Conservation (phyloP, 2,797 vertebrate species). For the Enteromius paludinosus region DNA sequence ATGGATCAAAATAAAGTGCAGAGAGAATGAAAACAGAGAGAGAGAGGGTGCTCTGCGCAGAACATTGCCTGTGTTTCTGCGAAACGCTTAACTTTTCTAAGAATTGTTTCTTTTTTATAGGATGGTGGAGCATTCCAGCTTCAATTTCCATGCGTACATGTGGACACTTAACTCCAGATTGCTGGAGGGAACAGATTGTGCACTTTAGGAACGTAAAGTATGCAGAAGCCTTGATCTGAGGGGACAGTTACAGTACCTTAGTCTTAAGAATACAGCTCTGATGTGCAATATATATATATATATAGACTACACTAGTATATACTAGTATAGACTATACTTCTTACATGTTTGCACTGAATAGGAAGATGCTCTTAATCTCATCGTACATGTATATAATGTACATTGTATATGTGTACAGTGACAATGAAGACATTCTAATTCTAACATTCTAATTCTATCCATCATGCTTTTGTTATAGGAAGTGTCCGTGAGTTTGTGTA, state of each 20-base stretch:
- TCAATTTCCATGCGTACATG: conserved; percentile 40
- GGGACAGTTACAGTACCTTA: neutral
- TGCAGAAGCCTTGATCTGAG: conserved; percentile 15
- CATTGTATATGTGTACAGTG: no score
- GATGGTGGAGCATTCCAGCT: conserved; percentile 29
- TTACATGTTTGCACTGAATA: no score
- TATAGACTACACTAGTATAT: neutral
- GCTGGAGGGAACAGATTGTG: conserved; percentile 8
- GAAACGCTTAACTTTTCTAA: conserved; percentile 38
- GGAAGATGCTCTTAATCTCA: no score
- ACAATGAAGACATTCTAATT: no score
- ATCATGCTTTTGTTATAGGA: neutral
- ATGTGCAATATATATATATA: neutral
- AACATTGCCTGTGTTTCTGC: conserved; percentile 36
- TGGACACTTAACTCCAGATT: conserved; percentile 28
- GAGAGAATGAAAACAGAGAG: neutral
- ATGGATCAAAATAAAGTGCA: neutral
- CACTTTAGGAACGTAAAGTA: conserved; percentile 17
- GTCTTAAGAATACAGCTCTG: neutral
- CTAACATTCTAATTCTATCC: neutral
- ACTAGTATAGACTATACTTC: no score
- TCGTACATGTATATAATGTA: no score
- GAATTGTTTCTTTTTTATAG: conserved; percentile 48
- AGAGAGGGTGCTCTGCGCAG: conserved; percentile 6
- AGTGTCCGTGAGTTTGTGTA: neutral